A percentile compares a stretch with the other conserved stretches of the same genome.
Conservation (phyloP, 92 coral and sea anemone species). For the Phenganax marumi region DNA sequence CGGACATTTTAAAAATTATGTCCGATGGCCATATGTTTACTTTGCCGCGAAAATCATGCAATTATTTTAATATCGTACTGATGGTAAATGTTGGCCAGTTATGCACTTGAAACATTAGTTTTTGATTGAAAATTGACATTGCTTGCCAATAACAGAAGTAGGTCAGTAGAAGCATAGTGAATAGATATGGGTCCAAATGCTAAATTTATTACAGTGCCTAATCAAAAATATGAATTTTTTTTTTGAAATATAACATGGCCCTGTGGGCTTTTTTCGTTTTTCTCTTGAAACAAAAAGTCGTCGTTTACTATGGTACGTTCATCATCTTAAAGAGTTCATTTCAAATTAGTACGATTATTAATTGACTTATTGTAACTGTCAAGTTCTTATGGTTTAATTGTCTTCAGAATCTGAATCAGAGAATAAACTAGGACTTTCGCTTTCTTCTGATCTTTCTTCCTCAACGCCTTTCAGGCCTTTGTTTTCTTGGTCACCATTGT, state of each 20-base stretch:
- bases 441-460: conserved; percentile 39
- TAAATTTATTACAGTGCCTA: not conserved
- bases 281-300: conserved; percentile 10
- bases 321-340: conserved; percentile 29
- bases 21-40: conserved; percentile 11
- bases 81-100: not conserved
- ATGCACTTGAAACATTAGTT: conserved; percentile 13
- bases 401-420: conserved; percentile 36
- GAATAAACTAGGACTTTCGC: conserved; percentile 38
- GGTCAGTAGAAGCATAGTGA: not conserved
- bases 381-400: not conserved
- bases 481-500: conserved; percentile 38
- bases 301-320: conserved; percentile 19
- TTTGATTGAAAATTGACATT: conserved; percentile 12
- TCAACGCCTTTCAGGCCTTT: conserved; percentile 31
- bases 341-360: conserved; percentile 8
- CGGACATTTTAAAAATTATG: conserved; percentile 4
- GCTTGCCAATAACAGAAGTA: conserved; percentile 34
- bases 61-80: conserved; percentile 13
- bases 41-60: conserved; percentile 25
- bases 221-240: conserved; percentile 23
- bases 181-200: conserved; percentile 4
- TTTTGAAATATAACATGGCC: conserved; percentile 9
- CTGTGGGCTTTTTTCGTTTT: conserved; percentile 22
- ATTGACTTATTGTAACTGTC: not conserved